Evolutionary conservation across 92 coral and sea anemone species (phyloP), one percentile per base, ranked within the genome.

Genomic region (Phenganax subtilis): DNA sequence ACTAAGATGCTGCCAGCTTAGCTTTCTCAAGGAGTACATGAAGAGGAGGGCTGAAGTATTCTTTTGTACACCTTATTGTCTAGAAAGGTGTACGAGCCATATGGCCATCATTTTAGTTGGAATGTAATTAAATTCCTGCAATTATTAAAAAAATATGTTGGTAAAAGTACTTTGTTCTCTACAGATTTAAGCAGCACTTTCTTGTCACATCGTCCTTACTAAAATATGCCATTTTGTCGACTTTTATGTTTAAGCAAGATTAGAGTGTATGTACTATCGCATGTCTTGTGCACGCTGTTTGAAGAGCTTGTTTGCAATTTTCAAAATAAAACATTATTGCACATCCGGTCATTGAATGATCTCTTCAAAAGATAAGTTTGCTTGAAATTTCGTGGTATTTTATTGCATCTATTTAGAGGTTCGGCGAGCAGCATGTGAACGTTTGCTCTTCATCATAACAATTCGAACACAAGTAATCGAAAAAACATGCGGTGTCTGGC

Each of bases 91-190:
- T 63, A 55, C 27, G 27, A 71, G 82, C 74, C 72, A 79, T 79
- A 64, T 54, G 83, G 83, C 47, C 83, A 79, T 79, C 51, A 79
- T 79, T 79, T 79, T 37, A 79, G 60, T 51, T 79, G 83, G 83
- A 79, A 79, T 79, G 83, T 79, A 62, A 63, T 51, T 52, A 70
- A 76, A 76, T 76, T 64, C 70, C 81, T 57, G 20, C 66, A 53
- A 60, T 79, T 65, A 79, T 79, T 63, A 62, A 65, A 79, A 79
- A 79, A 79, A 79, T 79, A 62, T 79, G 83, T 79, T 37, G 31
- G 53, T 54, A 6, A 63, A 54, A 76, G 55, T 44, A 30, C 20
- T 55, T 54, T 54, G 44, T 53, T 76, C 67, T 54, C 37, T 53
- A 76, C 44, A 59, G 47, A 31, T 57, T 76, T 60, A 12, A 58